A percentile compares a stretch with the other conserved stretches of the same genome.
Evolutionary conservation across 2,113 vertebrate species (phyloP).

Genomic region (Mesitornis unicolor): DNA sequence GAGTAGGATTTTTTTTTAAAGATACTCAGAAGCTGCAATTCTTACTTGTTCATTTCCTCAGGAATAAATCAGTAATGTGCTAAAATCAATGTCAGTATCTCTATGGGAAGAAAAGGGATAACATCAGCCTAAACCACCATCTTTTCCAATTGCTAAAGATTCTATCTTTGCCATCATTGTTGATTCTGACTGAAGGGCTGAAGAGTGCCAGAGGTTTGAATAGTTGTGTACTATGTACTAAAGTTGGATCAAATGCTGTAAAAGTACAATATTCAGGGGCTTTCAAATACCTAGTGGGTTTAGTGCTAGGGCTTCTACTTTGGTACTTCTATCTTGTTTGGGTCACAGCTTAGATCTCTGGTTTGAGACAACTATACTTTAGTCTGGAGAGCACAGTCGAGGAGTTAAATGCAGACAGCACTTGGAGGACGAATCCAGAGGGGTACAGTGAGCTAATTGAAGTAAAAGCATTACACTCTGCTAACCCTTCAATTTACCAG

Average conservation of each 20-base stretch:
- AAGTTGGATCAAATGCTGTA: background rate
- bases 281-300: background rate
- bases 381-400: background rate
- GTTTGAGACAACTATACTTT: background rate
- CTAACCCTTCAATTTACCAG: background rate
- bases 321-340: background rate
- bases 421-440: background rate
- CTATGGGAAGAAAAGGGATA: background rate
- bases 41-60: background rate
- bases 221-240: background rate
- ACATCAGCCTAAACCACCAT: background rate
- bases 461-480: background rate
- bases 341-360: background rate
- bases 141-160: background rate
- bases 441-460: background rate
- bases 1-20: background rate
- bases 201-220: background rate
- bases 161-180: background rate
- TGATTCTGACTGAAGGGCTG: background rate
- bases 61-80: background rate
- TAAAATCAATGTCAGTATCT: background rate
- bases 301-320: background rate
- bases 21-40: background rate
- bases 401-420: background rate
- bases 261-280: accelerated